Percentiles rank a stretch among this genome's conserved stretches.
phyloP scores from a whole-genome alignment of 2,888 invertebrate species.

The Penaeus monodon region DNA sequence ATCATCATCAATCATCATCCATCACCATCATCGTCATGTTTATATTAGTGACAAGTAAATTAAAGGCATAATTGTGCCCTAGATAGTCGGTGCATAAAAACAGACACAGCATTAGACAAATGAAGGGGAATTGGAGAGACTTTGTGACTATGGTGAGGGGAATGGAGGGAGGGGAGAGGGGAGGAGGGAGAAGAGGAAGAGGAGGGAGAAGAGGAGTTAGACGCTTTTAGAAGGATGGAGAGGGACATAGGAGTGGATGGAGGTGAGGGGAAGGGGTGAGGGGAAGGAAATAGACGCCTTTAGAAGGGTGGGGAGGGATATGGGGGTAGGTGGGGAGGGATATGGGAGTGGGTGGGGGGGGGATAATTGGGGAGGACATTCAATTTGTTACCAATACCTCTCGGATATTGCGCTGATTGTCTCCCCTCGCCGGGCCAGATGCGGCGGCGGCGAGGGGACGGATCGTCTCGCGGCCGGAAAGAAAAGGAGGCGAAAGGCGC shows the following conservation, averaged over 20 bases:
- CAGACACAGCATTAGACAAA: neutral
- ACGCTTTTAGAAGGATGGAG: too few relatives aligned
- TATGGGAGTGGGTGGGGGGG: neutral
- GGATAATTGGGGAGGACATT: constrained; percentile 21
- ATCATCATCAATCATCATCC: too few relatives aligned
- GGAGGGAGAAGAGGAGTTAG: neutral
- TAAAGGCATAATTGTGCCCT: too few relatives aligned
- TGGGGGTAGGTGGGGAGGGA: neutral
- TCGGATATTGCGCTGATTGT: constrained; percentile 20
- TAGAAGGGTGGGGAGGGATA: neutral
- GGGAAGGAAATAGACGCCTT: neutral
- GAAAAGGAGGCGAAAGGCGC: too few relatives aligned
- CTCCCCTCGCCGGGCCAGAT: constrained; percentile 16
- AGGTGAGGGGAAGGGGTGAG: neutral
- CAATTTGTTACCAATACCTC: constrained; percentile 28
- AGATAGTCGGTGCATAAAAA: too few relatives aligned
- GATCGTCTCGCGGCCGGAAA: too few relatives aligned
- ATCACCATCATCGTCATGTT: too few relatives aligned
- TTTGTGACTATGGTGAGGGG: neutral
- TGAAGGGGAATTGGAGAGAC: neutral
- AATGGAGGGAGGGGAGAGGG: neutral
- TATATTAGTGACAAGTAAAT: too few relatives aligned
- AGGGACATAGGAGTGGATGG: neutral
- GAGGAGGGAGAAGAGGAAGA: neutral
- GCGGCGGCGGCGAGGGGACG: neutral